These are phyloP conservation scores for Pipistrellus pygmaeus DNA, from an alignment of 2,797 vertebrate species.

Conservation along the genomic window DNA sequence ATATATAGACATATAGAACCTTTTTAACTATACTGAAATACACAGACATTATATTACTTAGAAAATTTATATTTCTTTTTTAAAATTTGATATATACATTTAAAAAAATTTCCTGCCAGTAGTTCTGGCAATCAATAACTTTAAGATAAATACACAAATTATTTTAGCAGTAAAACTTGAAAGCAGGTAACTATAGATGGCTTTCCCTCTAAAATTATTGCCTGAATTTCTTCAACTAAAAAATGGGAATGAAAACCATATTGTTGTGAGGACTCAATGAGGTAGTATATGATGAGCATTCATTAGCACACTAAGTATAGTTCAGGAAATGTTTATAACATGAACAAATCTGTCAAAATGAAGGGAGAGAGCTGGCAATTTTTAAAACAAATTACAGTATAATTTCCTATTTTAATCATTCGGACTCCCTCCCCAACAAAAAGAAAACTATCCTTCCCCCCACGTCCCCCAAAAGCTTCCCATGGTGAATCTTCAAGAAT, in stretches of 20 bases:
- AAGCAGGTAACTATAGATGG: neutral
- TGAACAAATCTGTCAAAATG: neutral
- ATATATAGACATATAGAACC: neutral
- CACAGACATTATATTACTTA: neutral
- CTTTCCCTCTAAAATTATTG: neutral
- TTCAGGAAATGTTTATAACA: neutral
- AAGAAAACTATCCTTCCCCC: neutral
- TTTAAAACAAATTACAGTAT: neutral
- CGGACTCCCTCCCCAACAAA: neutral
- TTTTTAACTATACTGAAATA: conserved; percentile 11
- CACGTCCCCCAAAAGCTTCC: neutral
- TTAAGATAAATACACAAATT: conserved; percentile 8
- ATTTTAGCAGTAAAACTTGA: conserved; percentile 6
- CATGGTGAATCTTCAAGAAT: neutral
- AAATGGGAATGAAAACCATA: neutral
- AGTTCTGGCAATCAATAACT: neutral
- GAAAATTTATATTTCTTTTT: conserved; percentile 9
- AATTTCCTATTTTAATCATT: neutral
- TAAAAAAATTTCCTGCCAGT: neutral
- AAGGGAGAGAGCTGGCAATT: neutral
- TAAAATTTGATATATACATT: neutral
- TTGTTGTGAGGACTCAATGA: neutral
- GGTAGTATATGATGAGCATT: neutral
- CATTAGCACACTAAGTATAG: neutral
- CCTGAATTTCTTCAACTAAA: neutral